Evolutionary conservation across 2,113 vertebrate genomes (phyloP), one percentile per base, ranked within the genome.

Genomic region (Forbesichthys papilliferus): DNA sequence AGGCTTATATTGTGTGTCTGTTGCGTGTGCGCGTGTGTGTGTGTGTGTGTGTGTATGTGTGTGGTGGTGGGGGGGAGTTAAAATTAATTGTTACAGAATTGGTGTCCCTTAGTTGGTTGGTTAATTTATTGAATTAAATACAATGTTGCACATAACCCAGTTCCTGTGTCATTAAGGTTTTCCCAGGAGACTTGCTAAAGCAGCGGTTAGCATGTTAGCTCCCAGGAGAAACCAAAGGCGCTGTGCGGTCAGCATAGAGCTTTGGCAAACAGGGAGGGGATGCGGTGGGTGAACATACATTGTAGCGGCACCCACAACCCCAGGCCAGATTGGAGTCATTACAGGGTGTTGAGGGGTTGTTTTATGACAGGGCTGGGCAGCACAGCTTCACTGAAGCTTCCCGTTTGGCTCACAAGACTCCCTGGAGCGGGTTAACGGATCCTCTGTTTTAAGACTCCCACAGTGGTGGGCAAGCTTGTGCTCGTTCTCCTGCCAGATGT

Each of bases 241-340:
- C 59, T 74, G 74, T 75, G 78, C 64, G 80, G 85, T 82, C 66
- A 64, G 68, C 65, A 61, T 80, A 74, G 82, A 79, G 87, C 84
- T 73, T 72, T 77, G 78, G 81, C 80, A 64, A 74, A 53, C 46
- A 51, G 54, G 77, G 72, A 77, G 54, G 80, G 89, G 83, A 87
- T 86, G 78, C 66, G 70, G 81, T 66, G 65, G 77, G 73, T 83
- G 74, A 42, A 86, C 71, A 75, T 68, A 75, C 77, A 78, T 74
- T 76, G 76, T 67, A 73, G 73, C 71, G 68, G 79, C 81, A 89
- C 80, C 85, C 87, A 77, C 81, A 88, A 79, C 75, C 71, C 54
- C 3, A 49, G 74, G 82, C 77, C 86, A 86, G 68, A 82, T 77
- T 89, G 88, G 75, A 88, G 75, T 87, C 79, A 88, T 90, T 90